phyloP scores from a whole-genome alignment of 2,113 vertebrate genomes.

The Hemiprocne comata region DNA sequence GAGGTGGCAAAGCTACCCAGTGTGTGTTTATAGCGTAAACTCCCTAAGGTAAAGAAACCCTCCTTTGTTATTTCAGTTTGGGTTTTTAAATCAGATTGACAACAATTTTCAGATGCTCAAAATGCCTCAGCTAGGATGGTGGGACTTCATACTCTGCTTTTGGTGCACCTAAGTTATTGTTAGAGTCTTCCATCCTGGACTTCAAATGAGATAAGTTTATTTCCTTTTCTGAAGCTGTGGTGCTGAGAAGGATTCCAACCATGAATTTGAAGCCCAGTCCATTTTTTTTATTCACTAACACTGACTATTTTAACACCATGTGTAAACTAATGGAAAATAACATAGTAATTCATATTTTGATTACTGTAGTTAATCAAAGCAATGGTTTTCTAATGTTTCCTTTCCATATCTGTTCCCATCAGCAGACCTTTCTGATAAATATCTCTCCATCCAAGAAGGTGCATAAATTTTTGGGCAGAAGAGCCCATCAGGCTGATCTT shows the following conservation, averaged over 20 bases:
- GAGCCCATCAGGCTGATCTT: fast-evolving
- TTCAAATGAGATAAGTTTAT: neutral
- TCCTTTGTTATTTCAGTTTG: neutral
- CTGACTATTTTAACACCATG: neutral
- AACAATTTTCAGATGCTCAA: neutral
- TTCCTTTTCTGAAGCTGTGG: neutral
- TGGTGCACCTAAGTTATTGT: fast-evolving
- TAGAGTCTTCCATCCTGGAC: neutral
- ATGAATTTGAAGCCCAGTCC: neutral
- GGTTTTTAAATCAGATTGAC: neutral
- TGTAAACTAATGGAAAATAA: neutral
- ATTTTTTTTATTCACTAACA: neutral
- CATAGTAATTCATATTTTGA: neutral
- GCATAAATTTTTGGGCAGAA: neutral
- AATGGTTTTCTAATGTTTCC: neutral
- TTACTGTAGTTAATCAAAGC: neutral
- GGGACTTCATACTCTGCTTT: neutral
- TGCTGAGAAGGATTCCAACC: neutral
- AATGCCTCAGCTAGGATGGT: neutral
- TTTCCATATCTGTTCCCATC: neutral
- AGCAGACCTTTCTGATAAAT: neutral
- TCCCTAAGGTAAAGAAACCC: neutral
- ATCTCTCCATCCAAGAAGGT: neutral
- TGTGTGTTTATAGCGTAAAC: neutral
- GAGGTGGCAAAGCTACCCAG: neutral